Conservation (phyloP, 2,888 invertebrate genomes). For the Apamea monoglypha region DNA sequence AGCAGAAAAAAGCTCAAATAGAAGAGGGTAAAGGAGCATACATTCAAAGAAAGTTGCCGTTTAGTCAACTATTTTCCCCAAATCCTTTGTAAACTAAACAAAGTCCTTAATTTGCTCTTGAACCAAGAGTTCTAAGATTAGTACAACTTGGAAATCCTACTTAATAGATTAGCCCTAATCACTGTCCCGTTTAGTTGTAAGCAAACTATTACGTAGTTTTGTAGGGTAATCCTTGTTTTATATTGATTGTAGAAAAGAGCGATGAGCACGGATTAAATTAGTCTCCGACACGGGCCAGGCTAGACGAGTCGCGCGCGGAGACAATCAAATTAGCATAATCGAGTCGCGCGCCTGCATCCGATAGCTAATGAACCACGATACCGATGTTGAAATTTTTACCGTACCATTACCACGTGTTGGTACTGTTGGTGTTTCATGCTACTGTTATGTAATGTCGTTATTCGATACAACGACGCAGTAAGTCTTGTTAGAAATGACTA, state of each 20-base stretch:
- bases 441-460: conserved; percentile 29
- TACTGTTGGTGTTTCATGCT: conserved; percentile 26
- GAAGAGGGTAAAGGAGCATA: conserved; percentile 42
- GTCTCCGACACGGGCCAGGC: conserved; percentile 49
- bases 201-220: conserved; percentile 36
- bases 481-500: conserved; percentile 4
- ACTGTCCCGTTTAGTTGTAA: conserved; percentile 34
- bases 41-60: conserved; percentile 44
- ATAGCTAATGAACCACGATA: conserved; percentile 60
- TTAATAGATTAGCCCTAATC: conserved; percentile 51
- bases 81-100: conserved; percentile 50
- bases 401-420: conserved; percentile 39
- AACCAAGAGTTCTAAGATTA: conserved; percentile 43
- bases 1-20: conserved; percentile 47
- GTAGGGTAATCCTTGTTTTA: conserved; percentile 46
- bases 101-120: conserved; percentile 35
- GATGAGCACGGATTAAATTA: conserved; percentile 51
- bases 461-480: conserved; percentile 1
- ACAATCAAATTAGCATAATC: conserved; percentile 69
- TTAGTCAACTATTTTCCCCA: conserved; percentile 38
- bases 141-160: conserved; percentile 36
- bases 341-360: conserved; percentile 58
- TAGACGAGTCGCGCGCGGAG: conserved; percentile 50
- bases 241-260: conserved; percentile 51
- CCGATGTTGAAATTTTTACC: conserved; percentile 58